Evolutionary conservation across 1,140 invertebrate genomes (phyloP).

Genomic region (Heliothis subflexa): DNA sequence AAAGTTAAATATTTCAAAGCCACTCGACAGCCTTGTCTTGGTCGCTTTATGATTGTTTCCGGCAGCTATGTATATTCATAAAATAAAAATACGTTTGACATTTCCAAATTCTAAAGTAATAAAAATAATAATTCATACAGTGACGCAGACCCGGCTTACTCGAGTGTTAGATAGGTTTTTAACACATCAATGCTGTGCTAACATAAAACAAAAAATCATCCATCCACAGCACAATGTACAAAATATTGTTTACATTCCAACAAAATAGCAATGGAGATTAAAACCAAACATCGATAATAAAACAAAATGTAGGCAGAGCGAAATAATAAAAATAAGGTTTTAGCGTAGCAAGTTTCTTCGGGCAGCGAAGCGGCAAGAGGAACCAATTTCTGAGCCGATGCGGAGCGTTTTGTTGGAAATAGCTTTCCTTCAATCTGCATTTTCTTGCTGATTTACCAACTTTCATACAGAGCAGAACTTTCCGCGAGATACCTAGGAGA

Average conservation of each 20-base stretch:
- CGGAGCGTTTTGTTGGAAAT: slow-evolving; percentile 85
- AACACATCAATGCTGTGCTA: slow-evolving; percentile 20
- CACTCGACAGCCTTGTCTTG: not conserved
- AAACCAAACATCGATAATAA: slow-evolving; percentile 70
- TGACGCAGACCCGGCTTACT: not conserved
- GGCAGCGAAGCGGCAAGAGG: slow-evolving; percentile 78
- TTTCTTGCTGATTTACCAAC: slow-evolving; percentile 86
- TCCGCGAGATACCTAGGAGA: slow-evolving; percentile 64
- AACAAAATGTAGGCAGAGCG: slow-evolving; percentile 69
- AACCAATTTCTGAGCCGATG: slow-evolving; percentile 85
- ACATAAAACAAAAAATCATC: slow-evolving; percentile 3
- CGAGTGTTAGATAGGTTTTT: slow-evolving; percentile 32
- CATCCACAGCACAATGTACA: slow-evolving; percentile 2
- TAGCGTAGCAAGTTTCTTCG: slow-evolving; percentile 82
- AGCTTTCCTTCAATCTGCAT: slow-evolving; percentile 86
- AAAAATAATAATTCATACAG: slow-evolving; percentile 30
- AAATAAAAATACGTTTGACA: slow-evolving; percentile 8
- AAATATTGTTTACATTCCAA: slow-evolving; percentile 37
- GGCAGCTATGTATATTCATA: not conserved
- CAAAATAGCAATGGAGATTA: slow-evolving; percentile 66
- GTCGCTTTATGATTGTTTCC: not conserved
- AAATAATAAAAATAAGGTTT: slow-evolving; percentile 85
- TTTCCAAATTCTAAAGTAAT: slow-evolving; percentile 24
- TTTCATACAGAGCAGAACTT: slow-evolving; percentile 79
- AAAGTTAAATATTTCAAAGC: not conserved